Evolutionary conservation across 2,113 vertebrate species (phyloP), one percentile per base, ranked within the genome.

Genomic region (Chaetodon auriga): DNA sequence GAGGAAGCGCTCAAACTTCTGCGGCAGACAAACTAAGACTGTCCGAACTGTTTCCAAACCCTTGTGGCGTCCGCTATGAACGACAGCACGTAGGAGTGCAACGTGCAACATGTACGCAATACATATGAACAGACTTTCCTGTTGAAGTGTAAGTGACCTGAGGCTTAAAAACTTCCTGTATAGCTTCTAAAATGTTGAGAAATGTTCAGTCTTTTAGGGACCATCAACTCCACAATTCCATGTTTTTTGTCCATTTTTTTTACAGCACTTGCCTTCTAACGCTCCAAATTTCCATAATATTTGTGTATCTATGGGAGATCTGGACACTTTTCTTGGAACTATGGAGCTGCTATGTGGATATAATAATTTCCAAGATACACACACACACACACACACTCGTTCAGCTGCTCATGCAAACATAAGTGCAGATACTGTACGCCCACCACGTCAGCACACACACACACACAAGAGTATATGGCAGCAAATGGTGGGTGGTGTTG

Each of bases 321-420:
- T 53, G 61, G 45, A 53, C 10, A 43, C 51, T 30, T 30, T 3
- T 30, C 30, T 30, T 30, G 30, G 30, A 66, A 35, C 21, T 35
- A 43, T 8, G 4, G 65, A 70, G 30, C n/a, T 49, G n/a, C 25
- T 58, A 55, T 57, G 46, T 23, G 30, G 30, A 43, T 23, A 18
- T 41, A 78, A 63, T n/a, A 23, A 23, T 43, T 78, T 41, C n/a
- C 21, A 70, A 75, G 41, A 63, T 41, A 72, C n/a, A 49, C 30
- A 30, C 30, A 30, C 30, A 55, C 4, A 72, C n/a, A 49, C 30
- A 30, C 30, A 30, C 30, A 55, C 4, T 66, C n/a, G 41, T 43
- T 70, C 19, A 55, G 14, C 65, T 48, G 46, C n/a, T 63, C 19
- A 41, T 35, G n/a, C 38, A 61, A 35, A 36, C n/a, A 64, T 46